Evolutionary conservation across 2,888 invertebrate genomes (phyloP).

Genomic region (Hylaea fasciaria): DNA sequence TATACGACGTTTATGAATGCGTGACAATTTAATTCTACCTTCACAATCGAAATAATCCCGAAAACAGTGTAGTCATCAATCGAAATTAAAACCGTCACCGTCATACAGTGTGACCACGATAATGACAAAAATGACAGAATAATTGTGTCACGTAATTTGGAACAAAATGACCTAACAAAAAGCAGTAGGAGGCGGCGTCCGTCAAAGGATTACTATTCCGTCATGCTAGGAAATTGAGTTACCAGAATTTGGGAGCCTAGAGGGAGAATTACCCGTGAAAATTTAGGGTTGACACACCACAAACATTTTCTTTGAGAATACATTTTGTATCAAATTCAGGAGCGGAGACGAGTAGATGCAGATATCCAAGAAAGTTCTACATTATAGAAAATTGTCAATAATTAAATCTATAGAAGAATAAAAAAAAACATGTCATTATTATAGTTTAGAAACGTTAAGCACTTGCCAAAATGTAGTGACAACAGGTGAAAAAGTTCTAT

Average conservation of each 20-base stretch:
- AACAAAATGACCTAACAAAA: slow-evolving; percentile 36
- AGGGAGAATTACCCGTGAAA: slow-evolving; percentile 30
- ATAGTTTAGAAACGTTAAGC: too few species aligned
- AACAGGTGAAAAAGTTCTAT: too few species aligned
- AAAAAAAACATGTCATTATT: too few species aligned
- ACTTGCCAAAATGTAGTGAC: too few species aligned
- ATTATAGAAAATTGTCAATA: too few species aligned
- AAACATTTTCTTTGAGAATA: neutral
- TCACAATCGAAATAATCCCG: slow-evolving; percentile 8
- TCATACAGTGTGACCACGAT: slow-evolving; percentile 33
- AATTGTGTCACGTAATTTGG: slow-evolving; percentile 44
- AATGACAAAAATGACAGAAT: slow-evolving; percentile 28
- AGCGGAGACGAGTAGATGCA: neutral
- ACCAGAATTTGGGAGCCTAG: slow-evolving; percentile 48
- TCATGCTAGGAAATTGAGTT: slow-evolving; percentile 58
- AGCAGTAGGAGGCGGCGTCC: slow-evolving; percentile 42
- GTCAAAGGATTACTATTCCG: slow-evolving; percentile 52
- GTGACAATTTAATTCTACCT: slow-evolving; percentile 9
- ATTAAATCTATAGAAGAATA: too few species aligned
- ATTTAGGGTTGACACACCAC: slow-evolving; percentile 40
- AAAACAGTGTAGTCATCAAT: slow-evolving; percentile 28
- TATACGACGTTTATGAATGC: neutral
- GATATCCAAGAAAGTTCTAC: too few species aligned
- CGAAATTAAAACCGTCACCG: slow-evolving; percentile 35
- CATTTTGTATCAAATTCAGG: too few species aligned